Evolutionary conservation across 2,113 vertebrate species (phyloP), one percentile per base, ranked within the genome.

Genomic region (Variabilichromis moorii): DNA sequence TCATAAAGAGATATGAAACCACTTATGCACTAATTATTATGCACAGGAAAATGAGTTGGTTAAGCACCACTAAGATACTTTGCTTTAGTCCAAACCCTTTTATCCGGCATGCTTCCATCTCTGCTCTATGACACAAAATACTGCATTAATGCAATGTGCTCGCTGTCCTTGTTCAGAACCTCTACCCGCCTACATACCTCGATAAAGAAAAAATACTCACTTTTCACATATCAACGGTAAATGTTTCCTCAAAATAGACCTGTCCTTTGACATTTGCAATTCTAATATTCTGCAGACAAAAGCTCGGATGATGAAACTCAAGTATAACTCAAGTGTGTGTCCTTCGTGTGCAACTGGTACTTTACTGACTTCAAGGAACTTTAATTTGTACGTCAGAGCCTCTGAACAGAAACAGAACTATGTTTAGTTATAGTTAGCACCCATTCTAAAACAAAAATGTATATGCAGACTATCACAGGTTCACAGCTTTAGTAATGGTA

Each of bases 11-110:
- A 83, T 85, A 73, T 89, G 73, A 59, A 84, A 84, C 86, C 76
- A 88, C 81, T 92, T 93, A 73, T 88, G 80, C 13, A 81, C 33
- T 42, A 53, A 86, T 92, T 87, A 80, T 87, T 87, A 87, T 90
- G 85, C 89, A 90, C 57, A 90, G 37, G 68, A 89, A 78, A 66
- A 12, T 61, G 73, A 66, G 81, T 31, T 84, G 66, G 78, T 86
- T 86, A 73, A 78, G 66, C 80, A 82, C 80, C 53, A 90, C 37
- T 83, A 73, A 88, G 84, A 86, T 68, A 81, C 51, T 85, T 71
- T 71, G 71, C 85, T 80, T 89, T 17, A 79, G 33, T 80, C n/a
- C 40, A 84, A 82, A 90, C 17, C 84, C 59, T 91, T 90, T 90
- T 79, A 93, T 92, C 71, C 83, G 61, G 81, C 80, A 26, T 2